Conservation (phyloP, 1,140 invertebrate genomes). For the Sesamia nonagrioides region DNA sequence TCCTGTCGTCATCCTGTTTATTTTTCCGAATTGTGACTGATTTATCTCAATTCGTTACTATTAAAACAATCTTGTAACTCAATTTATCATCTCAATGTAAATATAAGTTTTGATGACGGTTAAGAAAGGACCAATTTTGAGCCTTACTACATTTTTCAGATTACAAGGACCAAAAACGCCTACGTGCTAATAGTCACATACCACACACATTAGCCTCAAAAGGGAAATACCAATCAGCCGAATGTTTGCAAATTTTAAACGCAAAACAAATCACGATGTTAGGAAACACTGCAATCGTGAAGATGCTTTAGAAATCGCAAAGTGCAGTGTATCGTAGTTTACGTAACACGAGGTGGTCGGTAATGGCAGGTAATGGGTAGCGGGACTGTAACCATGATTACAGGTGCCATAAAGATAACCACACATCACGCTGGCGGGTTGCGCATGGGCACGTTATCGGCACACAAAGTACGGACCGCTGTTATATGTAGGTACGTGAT, state of each 20-base stretch:
- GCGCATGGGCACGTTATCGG: neutral
- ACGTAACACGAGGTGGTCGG: slow-evolving; percentile 35
- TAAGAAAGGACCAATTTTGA: neutral
- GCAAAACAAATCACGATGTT: slow-evolving; percentile 15
- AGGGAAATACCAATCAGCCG: slow-evolving; percentile 19
- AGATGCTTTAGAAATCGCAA: slow-evolving; percentile 54
- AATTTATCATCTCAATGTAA: no score
- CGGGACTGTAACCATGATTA: slow-evolving; percentile 37
- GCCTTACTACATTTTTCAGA: neutral
- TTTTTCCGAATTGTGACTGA: neutral
- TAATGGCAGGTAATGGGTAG: slow-evolving; percentile 40
- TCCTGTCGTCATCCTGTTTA: no score
- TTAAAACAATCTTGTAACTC: no score
- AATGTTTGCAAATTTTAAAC: slow-evolving; percentile 13
- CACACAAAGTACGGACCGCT: neutral
- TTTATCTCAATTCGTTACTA: neutral
- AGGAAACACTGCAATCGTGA: slow-evolving; percentile 32
- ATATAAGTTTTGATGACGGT: neutral
- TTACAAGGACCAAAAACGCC: neutral
- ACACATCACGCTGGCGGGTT: neutral
- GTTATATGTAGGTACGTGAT: neutral
- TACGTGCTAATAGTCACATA: neutral
- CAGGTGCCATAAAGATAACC: neutral
- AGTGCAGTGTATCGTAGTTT: slow-evolving; percentile 45
- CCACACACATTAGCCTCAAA: neutral